A percentile compares a stretch with the other conserved stretches of the same genome.
Conservation (phyloP, 2,113 vertebrate species). For the Trichechus manatus region DNA sequence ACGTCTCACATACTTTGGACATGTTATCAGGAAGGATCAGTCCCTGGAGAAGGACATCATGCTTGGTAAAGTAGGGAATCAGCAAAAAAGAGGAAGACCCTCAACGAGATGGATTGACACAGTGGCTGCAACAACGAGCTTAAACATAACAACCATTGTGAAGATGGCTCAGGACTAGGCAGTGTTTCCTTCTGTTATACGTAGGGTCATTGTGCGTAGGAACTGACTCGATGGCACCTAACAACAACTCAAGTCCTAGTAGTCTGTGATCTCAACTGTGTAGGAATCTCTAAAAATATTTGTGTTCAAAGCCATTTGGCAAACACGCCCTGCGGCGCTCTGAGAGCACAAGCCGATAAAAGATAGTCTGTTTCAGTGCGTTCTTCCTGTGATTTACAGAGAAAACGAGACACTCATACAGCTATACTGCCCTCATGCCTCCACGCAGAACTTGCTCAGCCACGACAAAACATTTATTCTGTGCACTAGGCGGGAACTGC, state of each 20-base stretch:
- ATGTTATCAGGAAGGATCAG: too few relatives aligned
- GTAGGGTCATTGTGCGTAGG: too few relatives aligned
- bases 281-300: constrained; percentile 27
- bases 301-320: background rate
- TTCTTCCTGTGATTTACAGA: background rate
- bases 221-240: too few relatives aligned
- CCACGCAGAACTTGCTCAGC: background rate
- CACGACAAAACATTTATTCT: rapidly evolving
- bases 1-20: too few relatives aligned
- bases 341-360: background rate
- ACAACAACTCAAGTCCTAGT: background rate
- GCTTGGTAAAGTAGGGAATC: too few relatives aligned
- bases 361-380: constrained; percentile 3
- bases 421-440: rapidly evolving
- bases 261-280: background rate
- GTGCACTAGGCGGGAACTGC: rapidly evolving
- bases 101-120: too few relatives aligned
- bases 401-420: background rate
- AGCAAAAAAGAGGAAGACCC: too few relatives aligned
- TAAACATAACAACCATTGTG: too few relatives aligned
- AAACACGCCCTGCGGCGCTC: background rate
- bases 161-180: too few relatives aligned
- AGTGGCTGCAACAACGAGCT: too few relatives aligned
- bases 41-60: too few relatives aligned
- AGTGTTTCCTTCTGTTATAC: too few relatives aligned